These are phyloP conservation scores for Dichetophora obliterata DNA, from an alignment of 2,888 invertebrate species.

Conservation along the genomic window DNA sequence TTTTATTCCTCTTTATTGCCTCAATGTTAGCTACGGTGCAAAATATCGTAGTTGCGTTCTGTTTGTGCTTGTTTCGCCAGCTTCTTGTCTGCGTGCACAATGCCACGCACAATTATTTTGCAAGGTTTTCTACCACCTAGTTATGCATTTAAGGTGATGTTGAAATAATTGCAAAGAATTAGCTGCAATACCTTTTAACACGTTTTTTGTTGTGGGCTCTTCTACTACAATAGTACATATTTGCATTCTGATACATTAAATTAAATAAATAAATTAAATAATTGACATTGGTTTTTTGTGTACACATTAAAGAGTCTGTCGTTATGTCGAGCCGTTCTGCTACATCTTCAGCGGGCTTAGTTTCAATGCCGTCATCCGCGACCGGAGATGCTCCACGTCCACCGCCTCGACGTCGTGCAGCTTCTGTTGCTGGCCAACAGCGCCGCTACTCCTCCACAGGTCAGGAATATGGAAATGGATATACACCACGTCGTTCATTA, in stretches of 20 bases:
- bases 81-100: background rate
- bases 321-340: conserved; percentile 26
- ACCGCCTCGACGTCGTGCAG: conserved; percentile 67
- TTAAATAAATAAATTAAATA: no score
- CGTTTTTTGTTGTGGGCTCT: no score
- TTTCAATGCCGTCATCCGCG: conserved; percentile 24
- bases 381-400: conserved; percentile 63
- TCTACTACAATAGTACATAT: no score
- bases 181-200: no score
- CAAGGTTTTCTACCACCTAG: no score
- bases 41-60: background rate
- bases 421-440: conserved; percentile 63
- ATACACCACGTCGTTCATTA: conserved; percentile 66
- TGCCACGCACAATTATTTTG: no score
- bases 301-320: background rate
- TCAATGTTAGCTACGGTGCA: background rate
- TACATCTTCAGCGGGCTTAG: conserved; percentile 16
- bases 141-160: no score
- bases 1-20: background rate
- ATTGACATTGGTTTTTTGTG: no score
- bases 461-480: conserved; percentile 58
- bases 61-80: background rate
- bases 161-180: no score
- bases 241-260: no score
- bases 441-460: conserved; percentile 50